Evolutionary conservation across 2,797 vertebrate species (phyloP), one percentile per base, ranked within the genome.

Genomic region (Nannoperca australis): DNA sequence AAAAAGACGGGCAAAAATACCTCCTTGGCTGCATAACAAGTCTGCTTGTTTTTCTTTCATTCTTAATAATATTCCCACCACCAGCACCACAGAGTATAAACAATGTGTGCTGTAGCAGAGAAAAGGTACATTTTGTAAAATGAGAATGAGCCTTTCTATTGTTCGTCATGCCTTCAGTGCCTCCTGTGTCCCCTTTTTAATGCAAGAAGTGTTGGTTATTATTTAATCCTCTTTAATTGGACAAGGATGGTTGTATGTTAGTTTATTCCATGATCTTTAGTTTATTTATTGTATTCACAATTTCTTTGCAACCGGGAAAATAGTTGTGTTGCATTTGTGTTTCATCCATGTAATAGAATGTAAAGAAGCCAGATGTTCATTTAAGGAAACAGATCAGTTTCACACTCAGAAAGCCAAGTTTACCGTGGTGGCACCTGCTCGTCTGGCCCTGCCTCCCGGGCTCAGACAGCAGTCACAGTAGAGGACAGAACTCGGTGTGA

Each of bases 401-500:
- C 27, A 53, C 20, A 44, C 32, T 44, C 45, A 55, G 50, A 75
- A 71, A 71, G 69, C 55, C 45, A 36, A 54, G 30, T 63, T 76
- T 47, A 65, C 49, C 6, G 1, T 56, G 36, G 63, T 54, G 32
- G 70, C 70, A 83, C 81, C 76, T 75, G 79, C 75, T 62, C 17
- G 27, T 73, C 81, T 79, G 73, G 74, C 77, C 49, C 45, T 79
- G 70, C 73, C 75, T 82, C 65, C 38, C 5, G 58, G 60, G 56
- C 81, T 47, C 81, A 82, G 79, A 82, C 79, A 49, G 78, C 74
- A 76, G 79, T 50, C 69, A 58, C 72, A 45, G 75, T 22, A 56
- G 64, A 89, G 85, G 79, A 89, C 86, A 58, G 51, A 54, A 56
- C 68, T 49, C 18, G 5, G 59, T 90, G 88, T 88, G 86, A 84